Conservation (phyloP, 2,797 vertebrate genomes). For the Chelidonichthys spinosus region DNA sequence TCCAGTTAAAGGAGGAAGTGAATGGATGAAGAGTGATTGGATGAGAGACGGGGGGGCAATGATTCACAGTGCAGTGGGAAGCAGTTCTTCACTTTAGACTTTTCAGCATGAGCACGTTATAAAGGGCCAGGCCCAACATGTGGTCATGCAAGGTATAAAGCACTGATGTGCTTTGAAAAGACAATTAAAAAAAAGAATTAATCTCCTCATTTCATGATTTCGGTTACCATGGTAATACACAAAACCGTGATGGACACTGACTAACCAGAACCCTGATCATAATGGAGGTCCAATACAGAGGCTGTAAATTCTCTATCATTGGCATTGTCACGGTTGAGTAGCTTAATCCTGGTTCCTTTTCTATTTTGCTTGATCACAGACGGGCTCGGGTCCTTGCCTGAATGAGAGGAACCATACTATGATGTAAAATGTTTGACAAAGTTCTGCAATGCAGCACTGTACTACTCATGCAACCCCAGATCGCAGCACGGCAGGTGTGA, state of each 20-base stretch:
- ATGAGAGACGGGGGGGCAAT: conserved; percentile 34
- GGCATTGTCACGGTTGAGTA: conserved; percentile 19
- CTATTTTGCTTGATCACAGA: conserved; percentile 18
- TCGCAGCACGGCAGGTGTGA: conserved; percentile 36
- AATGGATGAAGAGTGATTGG: conserved; percentile 19
- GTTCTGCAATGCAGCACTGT: conserved; percentile 40
- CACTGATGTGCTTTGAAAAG: conserved; percentile 44
- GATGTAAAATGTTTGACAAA: conserved; percentile 25
- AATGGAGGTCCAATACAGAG: conserved; percentile 22
- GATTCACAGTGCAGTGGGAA: conserved; percentile 72
- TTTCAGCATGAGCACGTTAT: conserved; percentile 41
- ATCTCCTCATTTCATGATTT: conserved; percentile 35
- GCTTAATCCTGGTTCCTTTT: conserved; percentile 30
- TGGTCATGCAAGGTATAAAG: conserved; percentile 60
- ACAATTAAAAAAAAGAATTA: conserved; percentile 13
- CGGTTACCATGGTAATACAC: conserved; percentile 34
- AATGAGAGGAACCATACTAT: conserved; percentile 9
- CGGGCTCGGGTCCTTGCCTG: conserved; percentile 9
- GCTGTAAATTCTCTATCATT: conserved; percentile 18
- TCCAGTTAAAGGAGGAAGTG: conserved; percentile 31
- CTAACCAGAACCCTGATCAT: conserved; percentile 27
- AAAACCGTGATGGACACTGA: conserved; percentile 30
- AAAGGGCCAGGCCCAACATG: conserved; percentile 32
- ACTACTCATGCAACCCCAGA: conserved; percentile 50
- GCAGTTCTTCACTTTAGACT: conserved; percentile 64